phyloP scores from a whole-genome alignment of 2,113 vertebrate genomes.

The Rhipidura dahli region DNA sequence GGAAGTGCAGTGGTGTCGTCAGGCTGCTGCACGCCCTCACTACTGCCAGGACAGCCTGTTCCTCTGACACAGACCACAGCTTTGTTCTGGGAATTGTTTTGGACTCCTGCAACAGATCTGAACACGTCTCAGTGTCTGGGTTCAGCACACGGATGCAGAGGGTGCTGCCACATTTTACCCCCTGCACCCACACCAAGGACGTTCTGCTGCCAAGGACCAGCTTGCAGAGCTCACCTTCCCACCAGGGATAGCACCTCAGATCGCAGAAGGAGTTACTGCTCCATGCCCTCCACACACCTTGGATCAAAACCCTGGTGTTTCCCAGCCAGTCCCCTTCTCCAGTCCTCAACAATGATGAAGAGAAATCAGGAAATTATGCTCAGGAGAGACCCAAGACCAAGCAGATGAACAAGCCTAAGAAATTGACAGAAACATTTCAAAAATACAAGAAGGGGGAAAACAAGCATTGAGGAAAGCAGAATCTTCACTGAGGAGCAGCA shows the following conservation, averaged over 20 bases:
- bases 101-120: neutral
- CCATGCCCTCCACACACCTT: neutral
- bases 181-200: neutral
- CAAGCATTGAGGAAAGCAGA: neutral
- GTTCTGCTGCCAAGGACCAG: neutral
- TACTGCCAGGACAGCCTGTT: neutral
- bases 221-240: neutral
- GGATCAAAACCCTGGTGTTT: neutral
- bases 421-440: neutral
- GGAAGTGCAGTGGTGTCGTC: neutral
- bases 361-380: neutral
- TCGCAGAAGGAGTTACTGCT: accelerated
- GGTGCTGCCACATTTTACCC: neutral
- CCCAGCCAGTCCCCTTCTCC: neutral
- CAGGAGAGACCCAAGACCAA: neutral
- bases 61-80: neutral
- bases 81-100: slow-evolving; percentile 18
- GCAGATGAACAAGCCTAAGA: neutral
- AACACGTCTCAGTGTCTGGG: accelerated
- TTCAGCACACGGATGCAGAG: neutral
- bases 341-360: accelerated
- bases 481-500: neutral
- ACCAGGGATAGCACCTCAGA: neutral
- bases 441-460: neutral
- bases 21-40: neutral